Percentiles rank a stretch among this genome's conserved stretches.
Evolutionary conservation across 2,113 vertebrate genomes (phyloP).

Genomic region (Pangasianodon hypophthalmus): DNA sequence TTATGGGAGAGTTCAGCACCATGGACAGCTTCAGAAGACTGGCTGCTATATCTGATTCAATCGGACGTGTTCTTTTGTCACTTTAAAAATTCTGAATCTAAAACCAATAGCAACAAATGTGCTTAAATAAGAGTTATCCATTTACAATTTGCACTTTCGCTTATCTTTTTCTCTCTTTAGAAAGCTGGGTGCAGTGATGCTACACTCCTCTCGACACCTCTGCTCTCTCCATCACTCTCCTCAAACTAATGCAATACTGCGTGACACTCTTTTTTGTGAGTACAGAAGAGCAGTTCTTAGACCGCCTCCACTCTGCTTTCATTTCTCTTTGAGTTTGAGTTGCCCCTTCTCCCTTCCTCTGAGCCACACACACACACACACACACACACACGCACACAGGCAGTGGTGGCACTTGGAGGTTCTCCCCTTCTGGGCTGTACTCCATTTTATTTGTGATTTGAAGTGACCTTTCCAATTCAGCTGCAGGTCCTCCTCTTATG

Average conservation of each 20-base stretch:
- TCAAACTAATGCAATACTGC: slow-evolving; percentile 30
- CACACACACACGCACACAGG: slow-evolving; percentile 7
- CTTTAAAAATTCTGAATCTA: background rate
- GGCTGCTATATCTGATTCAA: background rate
- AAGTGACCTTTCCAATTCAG: slow-evolving; percentile 59
- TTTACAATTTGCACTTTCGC: background rate
- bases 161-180: background rate
- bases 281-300: slow-evolving; percentile 46
- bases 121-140: slow-evolving; percentile 1
- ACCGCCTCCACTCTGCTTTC: slow-evolving; percentile 39
- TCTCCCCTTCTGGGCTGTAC: slow-evolving; percentile 51
- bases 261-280: slow-evolving; percentile 29
- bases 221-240: background rate
- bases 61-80: background rate
- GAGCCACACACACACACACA: background rate
- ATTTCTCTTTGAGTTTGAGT: slow-evolving; percentile 44
- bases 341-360: slow-evolving; percentile 11
- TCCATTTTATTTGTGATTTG: slow-evolving; percentile 59
- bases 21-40: slow-evolving; percentile 6
- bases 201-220: background rate
- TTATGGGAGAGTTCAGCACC: slow-evolving; percentile 22
- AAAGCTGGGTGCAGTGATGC: background rate
- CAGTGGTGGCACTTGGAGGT: slow-evolving; percentile 50
- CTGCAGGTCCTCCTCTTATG: slow-evolving; percentile 58
- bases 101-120: background rate